Percentiles rank a stretch among this genome's conserved stretches.
phyloP scores from a whole-genome alignment of 2,797 vertebrate genomes.

The Rhinophrynus dorsalis region DNA sequence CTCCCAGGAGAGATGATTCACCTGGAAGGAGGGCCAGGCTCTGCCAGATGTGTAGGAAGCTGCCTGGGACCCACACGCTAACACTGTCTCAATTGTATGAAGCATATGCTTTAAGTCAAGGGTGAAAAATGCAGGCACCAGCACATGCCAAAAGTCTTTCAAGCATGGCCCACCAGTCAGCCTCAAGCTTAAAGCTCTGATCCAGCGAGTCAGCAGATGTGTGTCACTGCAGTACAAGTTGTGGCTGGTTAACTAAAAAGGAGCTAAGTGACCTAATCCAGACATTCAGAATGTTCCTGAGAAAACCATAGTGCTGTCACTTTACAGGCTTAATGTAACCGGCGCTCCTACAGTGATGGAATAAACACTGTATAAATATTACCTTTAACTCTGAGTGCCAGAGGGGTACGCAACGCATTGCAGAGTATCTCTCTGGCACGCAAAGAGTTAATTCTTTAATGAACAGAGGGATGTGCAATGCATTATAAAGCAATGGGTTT shows the following conservation, averaged over 20 bases:
- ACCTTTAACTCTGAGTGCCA: no score
- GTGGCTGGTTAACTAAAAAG: constrained; percentile 84
- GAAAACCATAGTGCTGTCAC: constrained; percentile 64
- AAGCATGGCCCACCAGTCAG: constrained; percentile 92
- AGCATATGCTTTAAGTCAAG: constrained; percentile 97
- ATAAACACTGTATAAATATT: constrained; percentile 54
- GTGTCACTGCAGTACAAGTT: constrained; percentile 90
- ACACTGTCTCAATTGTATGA: constrained; percentile 91
- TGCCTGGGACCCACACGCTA: constrained; percentile 78
- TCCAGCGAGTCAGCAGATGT: constrained; percentile 85
- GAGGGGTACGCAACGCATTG: no score
- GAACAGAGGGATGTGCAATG: no score
- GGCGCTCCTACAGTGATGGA: constrained; percentile 12
- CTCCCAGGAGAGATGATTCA: constrained; percentile 90
- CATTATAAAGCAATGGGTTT: no score
- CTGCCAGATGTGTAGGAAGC: constrained; percentile 96
- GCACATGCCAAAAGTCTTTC: constrained; percentile 94
- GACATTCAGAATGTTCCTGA: constrained; percentile 73
- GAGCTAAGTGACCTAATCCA: constrained; percentile 82
- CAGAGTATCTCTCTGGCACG: no score
- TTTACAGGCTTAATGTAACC: constrained; percentile 53
- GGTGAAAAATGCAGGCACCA: constrained; percentile 93
- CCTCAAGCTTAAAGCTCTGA: constrained; percentile 80
- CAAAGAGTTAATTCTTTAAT: no score
- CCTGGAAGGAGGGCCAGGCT: constrained; percentile 87